These are phyloP conservation scores for Botia kubotai DNA, from an alignment of 2,797 vertebrate species.

Conservation along the genomic window DNA sequence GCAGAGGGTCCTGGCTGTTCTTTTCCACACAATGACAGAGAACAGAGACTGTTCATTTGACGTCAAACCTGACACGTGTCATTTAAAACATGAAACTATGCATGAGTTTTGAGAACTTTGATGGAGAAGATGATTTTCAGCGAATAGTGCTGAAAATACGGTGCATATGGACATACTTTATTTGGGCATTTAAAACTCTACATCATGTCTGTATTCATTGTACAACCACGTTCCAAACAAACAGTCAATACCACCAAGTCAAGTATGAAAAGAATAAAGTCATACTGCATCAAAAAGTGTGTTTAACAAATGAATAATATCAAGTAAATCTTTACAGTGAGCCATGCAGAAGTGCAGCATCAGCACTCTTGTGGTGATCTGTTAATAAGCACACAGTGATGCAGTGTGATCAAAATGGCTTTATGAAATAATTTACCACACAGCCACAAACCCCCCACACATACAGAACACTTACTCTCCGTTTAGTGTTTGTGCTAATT, in stretches of 20 bases:
- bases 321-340: not conserved
- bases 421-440: not conserved
- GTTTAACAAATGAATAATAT: too few relatives aligned
- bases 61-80: too few relatives aligned
- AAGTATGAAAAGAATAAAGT: not conserved
- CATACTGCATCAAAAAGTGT: not conserved
- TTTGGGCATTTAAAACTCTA: too few relatives aligned
- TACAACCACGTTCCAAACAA: too few relatives aligned
- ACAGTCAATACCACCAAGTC: not conserved
- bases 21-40: not conserved
- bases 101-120: too few relatives aligned
- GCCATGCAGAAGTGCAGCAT: not conserved
- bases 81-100: too few relatives aligned
- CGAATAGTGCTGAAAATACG: too few relatives aligned
- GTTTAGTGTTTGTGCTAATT: not conserved
- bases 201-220: too few relatives aligned
- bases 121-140: too few relatives aligned
- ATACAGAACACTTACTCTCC: not conserved
- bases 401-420: not conserved
- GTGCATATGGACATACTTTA: too few relatives aligned
- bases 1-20: not conserved
- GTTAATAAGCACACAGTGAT: slow-evolving; percentile 5
- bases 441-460: not conserved
- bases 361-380: slow-evolving; percentile 8
- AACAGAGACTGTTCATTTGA: not conserved